Percentiles rank a stretch among this genome's conserved stretches.
phyloP scores from a whole-genome alignment of 2,888 invertebrate species.

The Drosophila tanythrix region DNA sequence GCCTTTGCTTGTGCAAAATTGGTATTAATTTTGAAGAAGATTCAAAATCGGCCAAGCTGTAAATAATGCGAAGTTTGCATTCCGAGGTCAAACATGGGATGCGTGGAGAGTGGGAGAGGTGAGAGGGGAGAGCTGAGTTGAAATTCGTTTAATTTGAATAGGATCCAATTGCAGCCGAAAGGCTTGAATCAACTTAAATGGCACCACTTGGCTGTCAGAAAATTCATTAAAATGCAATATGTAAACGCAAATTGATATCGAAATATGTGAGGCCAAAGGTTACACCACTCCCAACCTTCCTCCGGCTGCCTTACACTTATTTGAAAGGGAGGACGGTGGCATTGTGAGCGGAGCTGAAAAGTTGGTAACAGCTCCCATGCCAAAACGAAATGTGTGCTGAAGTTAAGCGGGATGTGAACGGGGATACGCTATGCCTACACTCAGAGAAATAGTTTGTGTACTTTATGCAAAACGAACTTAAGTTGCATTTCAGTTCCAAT shows the following conservation, averaged over 20 bases:
- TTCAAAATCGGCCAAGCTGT: neutral
- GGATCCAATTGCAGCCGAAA: conserved; percentile 42
- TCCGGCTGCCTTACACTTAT: neutral
- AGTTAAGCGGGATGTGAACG: conserved; percentile 58
- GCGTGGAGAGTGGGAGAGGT: neutral
- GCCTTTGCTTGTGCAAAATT: neutral
- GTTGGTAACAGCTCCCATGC: neutral
- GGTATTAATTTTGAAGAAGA: neutral
- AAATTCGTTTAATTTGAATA: conserved; percentile 6
- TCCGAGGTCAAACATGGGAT: neutral
- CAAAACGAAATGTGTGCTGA: conserved; percentile 40
- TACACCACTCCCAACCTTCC: neutral
- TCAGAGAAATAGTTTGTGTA: neutral
- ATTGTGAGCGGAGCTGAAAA: neutral
- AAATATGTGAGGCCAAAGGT: conserved; percentile 47
- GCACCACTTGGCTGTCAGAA: conserved; percentile 39
- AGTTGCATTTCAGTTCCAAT: neutral
- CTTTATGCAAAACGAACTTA: neutral
- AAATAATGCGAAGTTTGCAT: neutral
- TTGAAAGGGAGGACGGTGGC: too few species aligned
- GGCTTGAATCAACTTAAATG: conserved; percentile 38
- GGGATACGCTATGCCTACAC: conserved; percentile 16
- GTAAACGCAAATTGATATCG: conserved; percentile 58
- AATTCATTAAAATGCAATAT: conserved; percentile 73
- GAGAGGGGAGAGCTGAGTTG: neutral